Conservation (phyloP, 2,113 vertebrate genomes). For the Stigmatopora argus region DNA sequence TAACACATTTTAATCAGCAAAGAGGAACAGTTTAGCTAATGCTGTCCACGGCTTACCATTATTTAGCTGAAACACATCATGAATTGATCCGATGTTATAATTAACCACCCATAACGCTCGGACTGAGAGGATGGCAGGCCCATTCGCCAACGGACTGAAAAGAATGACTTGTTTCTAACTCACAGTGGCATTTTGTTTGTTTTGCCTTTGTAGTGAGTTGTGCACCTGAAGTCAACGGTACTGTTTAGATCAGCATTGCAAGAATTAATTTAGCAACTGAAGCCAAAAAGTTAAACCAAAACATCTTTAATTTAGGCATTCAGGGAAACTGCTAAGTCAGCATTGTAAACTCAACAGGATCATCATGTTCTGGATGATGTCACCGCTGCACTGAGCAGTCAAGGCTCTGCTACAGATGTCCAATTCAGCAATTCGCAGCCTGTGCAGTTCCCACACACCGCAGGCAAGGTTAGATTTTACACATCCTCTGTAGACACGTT, state of each 20-base stretch:
- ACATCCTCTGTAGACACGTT: constrained; percentile 33
- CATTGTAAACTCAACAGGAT: constrained; percentile 32
- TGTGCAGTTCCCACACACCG: constrained; percentile 19
- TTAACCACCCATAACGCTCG: not conserved
- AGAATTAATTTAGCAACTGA: not conserved
- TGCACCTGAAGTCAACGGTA: not conserved
- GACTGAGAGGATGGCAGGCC: not conserved
- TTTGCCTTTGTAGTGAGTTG: not conserved
- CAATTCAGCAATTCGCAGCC: constrained; percentile 28
- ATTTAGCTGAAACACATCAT: not conserved
- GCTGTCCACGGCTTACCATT: not conserved
- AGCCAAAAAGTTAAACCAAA: not conserved
- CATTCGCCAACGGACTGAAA: not conserved
- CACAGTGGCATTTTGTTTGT: too few species aligned
- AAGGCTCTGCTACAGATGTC: constrained; percentile 51
- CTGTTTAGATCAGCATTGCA: not conserved
- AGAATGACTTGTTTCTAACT: not conserved
- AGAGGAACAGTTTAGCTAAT: not conserved
- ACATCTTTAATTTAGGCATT: constrained; percentile 2
- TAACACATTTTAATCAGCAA: constrained; percentile 6
- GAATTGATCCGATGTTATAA: not conserved
- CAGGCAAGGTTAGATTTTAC: constrained; percentile 66
- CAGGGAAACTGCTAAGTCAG: constrained; percentile 48
- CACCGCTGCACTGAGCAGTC: constrained; percentile 29
- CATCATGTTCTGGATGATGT: constrained; percentile 25